Evolutionary conservation across 1,140 invertebrate species (phyloP), one percentile per base, ranked within the genome.

Genomic region (Leptoteleia sp.): DNA sequence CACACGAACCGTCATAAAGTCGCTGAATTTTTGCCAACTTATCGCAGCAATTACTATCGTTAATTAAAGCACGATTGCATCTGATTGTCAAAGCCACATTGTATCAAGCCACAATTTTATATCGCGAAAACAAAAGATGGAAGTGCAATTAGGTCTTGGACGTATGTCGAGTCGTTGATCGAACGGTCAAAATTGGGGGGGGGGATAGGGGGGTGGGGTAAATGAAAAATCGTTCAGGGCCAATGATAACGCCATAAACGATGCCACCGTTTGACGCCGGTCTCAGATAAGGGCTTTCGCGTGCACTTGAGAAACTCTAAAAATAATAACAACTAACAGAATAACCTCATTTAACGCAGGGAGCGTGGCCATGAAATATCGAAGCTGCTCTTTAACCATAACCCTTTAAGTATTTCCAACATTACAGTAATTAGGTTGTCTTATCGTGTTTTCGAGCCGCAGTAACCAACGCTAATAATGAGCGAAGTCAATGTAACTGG

Each of bases 371-470:
- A 68, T 75, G 76, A 79, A 79, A 59, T 31, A 38, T 27, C 33
- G 70, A 73, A 73, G 42, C 42, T 70, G 77, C 59, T 75, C 50
- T 75, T n/a, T 79, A 79, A 79, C 71, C 64, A 65, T 79, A 65
- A 71, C 65, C 76, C 59, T 55, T n/a, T 64, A 27, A 16, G 45
- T 40, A 38, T 42, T n/a, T 47, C 27, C 9, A 37, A 47, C 55
- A 47, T 78, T 55, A 65, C 62, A 78, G 68, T 70, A 70, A 72
- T 67, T 72, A 72, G 54, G 33, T 71, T 67, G n/a, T 72, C 67
- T 72, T 72, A 72, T 78, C 67, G 29, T 65, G 50, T 68, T 42
- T 54, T 57, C 17, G 1, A 47, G 27, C 40, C 17, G 61, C 57
- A 43, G 50, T 71, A 77, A 71, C 61, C 33, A 67, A 61, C 47